phyloP scores from a whole-genome alignment of 2,113 vertebrate genomes.

The Boleophthalmus pectinirostris region DNA sequence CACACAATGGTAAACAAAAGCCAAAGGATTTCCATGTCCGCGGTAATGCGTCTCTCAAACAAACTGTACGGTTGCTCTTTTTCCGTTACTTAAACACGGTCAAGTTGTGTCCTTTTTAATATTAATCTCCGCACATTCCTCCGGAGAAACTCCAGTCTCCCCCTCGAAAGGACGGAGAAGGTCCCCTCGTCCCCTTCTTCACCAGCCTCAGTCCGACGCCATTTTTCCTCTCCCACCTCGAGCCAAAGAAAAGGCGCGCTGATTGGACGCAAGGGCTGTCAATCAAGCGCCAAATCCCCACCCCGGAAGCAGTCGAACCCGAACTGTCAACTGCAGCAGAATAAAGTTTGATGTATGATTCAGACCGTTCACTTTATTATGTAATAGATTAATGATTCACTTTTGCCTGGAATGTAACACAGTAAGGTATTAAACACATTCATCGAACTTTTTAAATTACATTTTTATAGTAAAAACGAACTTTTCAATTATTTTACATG shows the following conservation, averaged over 20 bases:
- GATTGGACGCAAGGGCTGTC: slow-evolving; percentile 46
- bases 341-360: background rate
- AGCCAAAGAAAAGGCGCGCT: background rate
- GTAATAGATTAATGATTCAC: too few species aligned
- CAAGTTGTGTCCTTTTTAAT: background rate
- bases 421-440: background rate
- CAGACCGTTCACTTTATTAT: background rate
- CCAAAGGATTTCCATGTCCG: slow-evolving; percentile 29
- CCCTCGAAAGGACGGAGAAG: slow-evolving; percentile 27
- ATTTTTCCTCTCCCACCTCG: slow-evolving; percentile 55
- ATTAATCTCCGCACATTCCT: background rate
- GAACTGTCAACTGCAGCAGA: background rate
- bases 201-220: slow-evolving; percentile 58
- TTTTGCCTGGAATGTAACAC: too few species aligned
- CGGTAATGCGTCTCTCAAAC: slow-evolving; percentile 1
- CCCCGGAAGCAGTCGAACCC: slow-evolving; percentile 45
- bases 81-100: background rate
- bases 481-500: too few species aligned
- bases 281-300: slow-evolving; percentile 48
- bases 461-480: too few species aligned
- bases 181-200: slow-evolving; percentile 37
- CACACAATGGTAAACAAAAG: slow-evolving; percentile 65
- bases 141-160: slow-evolving; percentile 1
- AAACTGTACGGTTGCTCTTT: background rate
- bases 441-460: too few species aligned